Conservation (phyloP, 2,888 invertebrate genomes). For the Anagyrus pseudococci region DNA sequence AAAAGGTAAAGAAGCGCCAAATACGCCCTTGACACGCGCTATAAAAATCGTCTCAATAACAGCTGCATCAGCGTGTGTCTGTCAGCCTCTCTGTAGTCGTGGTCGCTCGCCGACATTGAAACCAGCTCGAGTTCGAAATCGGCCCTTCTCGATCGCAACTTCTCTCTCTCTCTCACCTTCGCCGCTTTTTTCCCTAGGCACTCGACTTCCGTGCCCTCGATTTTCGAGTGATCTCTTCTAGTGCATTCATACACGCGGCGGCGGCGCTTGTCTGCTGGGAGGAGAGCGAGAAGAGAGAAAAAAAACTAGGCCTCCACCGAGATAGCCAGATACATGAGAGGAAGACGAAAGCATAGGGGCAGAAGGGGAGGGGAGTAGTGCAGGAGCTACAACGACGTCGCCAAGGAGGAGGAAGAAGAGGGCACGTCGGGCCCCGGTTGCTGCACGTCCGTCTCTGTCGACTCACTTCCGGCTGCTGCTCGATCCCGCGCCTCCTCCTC, state of each 20-base stretch:
- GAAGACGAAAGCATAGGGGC: not conserved
- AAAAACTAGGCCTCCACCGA: slow-evolving; percentile 24
- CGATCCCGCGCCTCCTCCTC: slow-evolving; percentile 9
- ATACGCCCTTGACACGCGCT: too few species aligned
- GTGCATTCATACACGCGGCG: not conserved
- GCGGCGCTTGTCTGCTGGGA: not conserved
- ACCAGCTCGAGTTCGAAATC: too few species aligned
- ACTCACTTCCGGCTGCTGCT: slow-evolving; percentile 44
- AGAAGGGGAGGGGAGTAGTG: not conserved
- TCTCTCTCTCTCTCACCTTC: not conserved
- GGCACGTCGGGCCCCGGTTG: not conserved
- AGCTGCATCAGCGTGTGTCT: too few species aligned
- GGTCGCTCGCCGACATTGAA: too few species aligned
- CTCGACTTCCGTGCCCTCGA: slow-evolving; percentile 17
- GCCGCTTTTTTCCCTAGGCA: too few species aligned
- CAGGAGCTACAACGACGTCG: not conserved
- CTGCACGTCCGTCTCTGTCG: slow-evolving; percentile 33
- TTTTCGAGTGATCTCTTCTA: slow-evolving; percentile 25
- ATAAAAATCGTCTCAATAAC: too few species aligned
- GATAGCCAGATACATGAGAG: not conserved
- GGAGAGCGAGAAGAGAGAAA: slow-evolving; percentile 16
- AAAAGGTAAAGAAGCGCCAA: too few species aligned
- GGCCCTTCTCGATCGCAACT: too few species aligned
- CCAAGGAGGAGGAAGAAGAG: slow-evolving; percentile 2
- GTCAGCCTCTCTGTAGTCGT: too few species aligned